Conservation (phyloP, 2,797 vertebrate genomes). For the Eutrigla gurnardus region DNA sequence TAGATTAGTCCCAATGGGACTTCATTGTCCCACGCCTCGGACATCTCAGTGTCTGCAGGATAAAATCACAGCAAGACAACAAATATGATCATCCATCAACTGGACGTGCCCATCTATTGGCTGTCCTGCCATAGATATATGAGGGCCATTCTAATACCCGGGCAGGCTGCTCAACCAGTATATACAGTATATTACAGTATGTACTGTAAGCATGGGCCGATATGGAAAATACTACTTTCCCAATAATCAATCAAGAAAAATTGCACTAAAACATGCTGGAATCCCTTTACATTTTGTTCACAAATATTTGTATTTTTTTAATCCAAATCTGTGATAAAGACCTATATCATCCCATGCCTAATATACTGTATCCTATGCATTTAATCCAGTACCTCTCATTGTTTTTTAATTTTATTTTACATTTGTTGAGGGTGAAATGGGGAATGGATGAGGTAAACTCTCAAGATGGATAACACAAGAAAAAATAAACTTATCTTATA, state of each 20-base stretch:
- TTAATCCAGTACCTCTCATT: constrained; percentile 20
- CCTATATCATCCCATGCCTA: no score
- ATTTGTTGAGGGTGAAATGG: constrained; percentile 26
- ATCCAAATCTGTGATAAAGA: no score
- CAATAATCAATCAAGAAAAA: no score
- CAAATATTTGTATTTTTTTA: no score
- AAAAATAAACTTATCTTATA: constrained; percentile 1
- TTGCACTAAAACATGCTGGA: no score
- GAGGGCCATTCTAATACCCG: background rate
- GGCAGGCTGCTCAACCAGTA: background rate
- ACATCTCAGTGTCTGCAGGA: background rate
- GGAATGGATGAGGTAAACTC: background rate
- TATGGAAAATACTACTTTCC: no score
- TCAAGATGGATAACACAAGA: constrained; percentile 19
- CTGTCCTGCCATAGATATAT: constrained; percentile 24
- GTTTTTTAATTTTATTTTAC: constrained; percentile 21
- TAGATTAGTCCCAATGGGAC: background rate
- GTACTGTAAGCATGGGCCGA: no score
- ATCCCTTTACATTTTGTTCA: no score
- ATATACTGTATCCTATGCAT: background rate
- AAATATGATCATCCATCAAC: background rate
- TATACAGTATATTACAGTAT: background rate
- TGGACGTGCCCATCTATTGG: constrained; percentile 1
- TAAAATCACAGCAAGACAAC: background rate
- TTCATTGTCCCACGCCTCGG: background rate